Evolutionary conservation across 2,888 invertebrate species (phyloP).

Genomic region (Trissonchulus sp.): DNA sequence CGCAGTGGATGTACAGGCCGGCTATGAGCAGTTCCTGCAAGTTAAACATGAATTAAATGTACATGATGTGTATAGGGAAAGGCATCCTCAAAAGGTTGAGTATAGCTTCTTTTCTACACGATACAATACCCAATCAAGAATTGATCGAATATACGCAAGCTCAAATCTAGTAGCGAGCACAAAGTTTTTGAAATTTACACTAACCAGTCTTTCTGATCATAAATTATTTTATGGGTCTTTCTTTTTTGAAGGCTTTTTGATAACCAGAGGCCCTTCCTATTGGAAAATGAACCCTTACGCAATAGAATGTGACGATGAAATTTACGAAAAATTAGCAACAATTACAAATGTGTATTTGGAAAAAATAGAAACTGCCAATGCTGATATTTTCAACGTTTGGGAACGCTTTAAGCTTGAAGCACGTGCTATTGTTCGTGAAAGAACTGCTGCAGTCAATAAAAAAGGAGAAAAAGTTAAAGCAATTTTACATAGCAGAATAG

Average conservation of each 20-base stretch:
- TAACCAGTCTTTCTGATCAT: background rate
- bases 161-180: background rate
- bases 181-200: too few relatives aligned
- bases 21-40: background rate
- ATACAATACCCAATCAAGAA: background rate
- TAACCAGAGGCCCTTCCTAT: background rate
- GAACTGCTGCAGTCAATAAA: too few relatives aligned
- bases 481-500: too few relatives aligned
- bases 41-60: background rate
- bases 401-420: too few relatives aligned
- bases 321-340: too few relatives aligned
- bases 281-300: conserved; percentile 16
- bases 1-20: background rate
- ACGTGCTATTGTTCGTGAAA: too few relatives aligned
- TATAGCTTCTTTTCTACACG: background rate
- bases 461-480: too few relatives aligned
- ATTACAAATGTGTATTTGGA: too few relatives aligned
- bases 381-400: too few relatives aligned
- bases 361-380: too few relatives aligned
- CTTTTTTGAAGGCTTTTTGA: background rate
- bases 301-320: too few relatives aligned
- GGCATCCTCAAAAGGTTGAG: background rate
- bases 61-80: background rate
- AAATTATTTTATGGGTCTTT: background rate
- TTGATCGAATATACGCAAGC: background rate